phyloP scores from a whole-genome alignment of 1,140 invertebrate genomes.

The Drosophila pruinosa region DNA sequence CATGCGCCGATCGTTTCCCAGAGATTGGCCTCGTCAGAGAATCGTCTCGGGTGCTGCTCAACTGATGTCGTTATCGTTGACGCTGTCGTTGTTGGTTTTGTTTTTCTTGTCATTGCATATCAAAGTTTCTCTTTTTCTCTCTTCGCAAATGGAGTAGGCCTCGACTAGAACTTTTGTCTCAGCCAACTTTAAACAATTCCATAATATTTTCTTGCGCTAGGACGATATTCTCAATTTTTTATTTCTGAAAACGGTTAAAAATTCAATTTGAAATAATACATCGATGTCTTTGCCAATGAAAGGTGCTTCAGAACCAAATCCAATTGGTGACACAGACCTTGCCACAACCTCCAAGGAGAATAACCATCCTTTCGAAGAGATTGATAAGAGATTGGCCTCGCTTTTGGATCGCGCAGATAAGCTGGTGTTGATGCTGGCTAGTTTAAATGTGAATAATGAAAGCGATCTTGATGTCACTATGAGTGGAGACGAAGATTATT shows the following conservation, averaged over 20 bases:
- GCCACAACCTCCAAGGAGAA: background rate
- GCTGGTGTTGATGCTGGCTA: conserved; percentile 22
- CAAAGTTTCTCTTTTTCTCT: background rate
- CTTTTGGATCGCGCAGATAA: conserved; percentile 18
- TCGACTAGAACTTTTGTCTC: background rate
- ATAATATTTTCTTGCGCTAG: background rate
- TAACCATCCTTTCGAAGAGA: background rate
- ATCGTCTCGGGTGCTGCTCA: conserved; percentile 48
- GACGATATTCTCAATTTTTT: background rate
- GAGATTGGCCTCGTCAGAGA: conserved; percentile 41
- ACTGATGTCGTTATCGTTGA: conserved; percentile 23
- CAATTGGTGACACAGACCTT: background rate
- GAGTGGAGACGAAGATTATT: background rate
- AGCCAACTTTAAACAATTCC: background rate
- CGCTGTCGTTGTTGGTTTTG: no score
- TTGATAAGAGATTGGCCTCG: conserved; percentile 23
- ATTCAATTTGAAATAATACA: background rate
- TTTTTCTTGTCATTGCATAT: background rate
- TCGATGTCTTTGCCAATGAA: conserved; percentile 10
- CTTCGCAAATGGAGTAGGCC: conserved; percentile 6
- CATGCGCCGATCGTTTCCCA: conserved; percentile 44
- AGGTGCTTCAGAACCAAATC: background rate
- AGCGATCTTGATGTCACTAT: background rate
- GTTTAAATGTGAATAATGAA: background rate
- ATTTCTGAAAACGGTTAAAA: background rate